Evolutionary conservation across 2,113 vertebrate species (phyloP).

Genomic region (Grallaria varia): DNA sequence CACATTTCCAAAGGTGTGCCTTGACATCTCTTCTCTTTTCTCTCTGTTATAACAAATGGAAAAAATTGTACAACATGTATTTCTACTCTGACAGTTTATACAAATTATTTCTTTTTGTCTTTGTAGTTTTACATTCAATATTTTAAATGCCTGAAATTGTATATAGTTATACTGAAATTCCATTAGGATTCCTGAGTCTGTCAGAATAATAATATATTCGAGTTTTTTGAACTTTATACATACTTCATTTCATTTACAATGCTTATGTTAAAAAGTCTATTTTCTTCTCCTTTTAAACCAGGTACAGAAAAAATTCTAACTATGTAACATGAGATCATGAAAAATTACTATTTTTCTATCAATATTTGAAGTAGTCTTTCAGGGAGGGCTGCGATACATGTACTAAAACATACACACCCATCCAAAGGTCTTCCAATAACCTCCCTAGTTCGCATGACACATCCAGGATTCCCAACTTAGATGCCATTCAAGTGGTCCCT

Average conservation of each 20-base stretch:
- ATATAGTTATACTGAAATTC: not conserved
- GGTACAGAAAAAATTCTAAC: not conserved
- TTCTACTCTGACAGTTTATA: constrained; percentile 31
- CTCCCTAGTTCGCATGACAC: not conserved
- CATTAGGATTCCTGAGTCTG: not conserved
- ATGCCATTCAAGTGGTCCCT: not conserved
- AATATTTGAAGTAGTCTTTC: not conserved
- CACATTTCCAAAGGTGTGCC: not conserved
- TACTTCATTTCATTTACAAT: constrained; percentile 5
- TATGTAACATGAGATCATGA: not conserved
- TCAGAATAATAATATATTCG: constrained; percentile 9
- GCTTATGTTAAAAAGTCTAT: not conserved
- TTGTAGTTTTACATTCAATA: constrained; percentile 12
- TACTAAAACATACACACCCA: not conserved
- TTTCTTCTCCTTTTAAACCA: not conserved
- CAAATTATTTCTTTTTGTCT: constrained; percentile 38
- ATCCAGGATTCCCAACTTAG: not conserved
- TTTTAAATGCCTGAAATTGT: constrained; percentile 29
- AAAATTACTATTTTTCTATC: not conserved
- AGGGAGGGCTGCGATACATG: not conserved
- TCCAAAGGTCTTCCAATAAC: not conserved
- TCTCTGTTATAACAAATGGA: constrained; percentile 22
- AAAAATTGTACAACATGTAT: constrained; percentile 1
- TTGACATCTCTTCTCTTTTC: not conserved
- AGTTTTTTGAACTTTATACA: not conserved